A percentile compares a stretch with the other conserved stretches of the same genome.
These are phyloP conservation scores for zebrafish (Danio rerio) DNA, from an alignment of 2,113 vertebrate species.

Conservation along the genomic window DNA sequence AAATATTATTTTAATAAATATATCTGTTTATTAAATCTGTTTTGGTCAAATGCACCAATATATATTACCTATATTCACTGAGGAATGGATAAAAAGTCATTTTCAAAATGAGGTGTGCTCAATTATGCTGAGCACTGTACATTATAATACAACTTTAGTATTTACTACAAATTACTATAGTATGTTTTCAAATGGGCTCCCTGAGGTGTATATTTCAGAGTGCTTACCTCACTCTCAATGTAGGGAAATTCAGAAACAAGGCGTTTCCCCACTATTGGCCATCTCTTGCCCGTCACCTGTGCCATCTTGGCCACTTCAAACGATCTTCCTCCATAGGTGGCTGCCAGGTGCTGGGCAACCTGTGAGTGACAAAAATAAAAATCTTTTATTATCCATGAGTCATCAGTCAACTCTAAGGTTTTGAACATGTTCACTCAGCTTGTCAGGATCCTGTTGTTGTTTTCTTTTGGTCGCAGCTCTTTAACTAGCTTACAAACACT, in stretches of 20 bases:
- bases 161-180: too few species aligned
- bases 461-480: neutral
- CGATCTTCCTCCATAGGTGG: conserved; percentile 89
- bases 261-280: conserved; percentile 94
- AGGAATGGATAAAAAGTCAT: too few species aligned
- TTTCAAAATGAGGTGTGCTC: too few species aligned
- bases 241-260: conserved; percentile 97
- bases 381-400: neutral
- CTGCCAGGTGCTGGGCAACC: conserved; percentile 93
- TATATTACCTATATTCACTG: too few species aligned
- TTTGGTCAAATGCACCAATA: too few species aligned
- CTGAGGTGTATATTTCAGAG: neutral
- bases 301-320: conserved; percentile 96
- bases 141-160: too few species aligned
- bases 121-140: too few species aligned
- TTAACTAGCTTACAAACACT: neutral
- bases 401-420: neutral
- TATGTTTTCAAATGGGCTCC: too few species aligned
- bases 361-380: conserved; percentile 57
- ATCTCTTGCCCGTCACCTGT: conserved; percentile 91
- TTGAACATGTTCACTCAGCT: neutral
- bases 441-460: too few species aligned
- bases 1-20: too few species aligned
- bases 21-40: too few species aligned
- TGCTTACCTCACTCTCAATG: conserved; percentile 92